Evolutionary conservation across 2,113 vertebrate species (phyloP).

Genomic region (Carlito syrichta): DNA sequence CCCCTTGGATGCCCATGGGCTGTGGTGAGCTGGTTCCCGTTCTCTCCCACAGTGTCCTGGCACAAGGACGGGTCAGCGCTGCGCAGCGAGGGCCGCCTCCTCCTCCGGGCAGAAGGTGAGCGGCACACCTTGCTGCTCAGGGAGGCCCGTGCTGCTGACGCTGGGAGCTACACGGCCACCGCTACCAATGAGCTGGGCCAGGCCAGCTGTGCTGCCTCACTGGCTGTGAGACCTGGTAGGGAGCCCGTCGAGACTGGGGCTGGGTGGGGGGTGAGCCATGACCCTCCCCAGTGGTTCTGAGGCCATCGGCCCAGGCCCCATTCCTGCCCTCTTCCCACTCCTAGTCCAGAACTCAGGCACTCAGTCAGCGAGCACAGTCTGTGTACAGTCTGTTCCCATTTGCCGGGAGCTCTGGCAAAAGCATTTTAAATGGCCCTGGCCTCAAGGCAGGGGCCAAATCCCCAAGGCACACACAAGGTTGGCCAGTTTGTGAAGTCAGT

Average conservation of each 20-base stretch:
- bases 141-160: constrained; percentile 85
- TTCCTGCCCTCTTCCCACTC: not conserved
- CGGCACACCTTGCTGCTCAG: constrained; percentile 91
- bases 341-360: not conserved
- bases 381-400: not conserved
- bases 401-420: not conserved
- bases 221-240: constrained; percentile 90
- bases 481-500: not conserved
- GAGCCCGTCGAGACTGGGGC: not conserved
- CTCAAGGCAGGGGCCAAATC: not conserved
- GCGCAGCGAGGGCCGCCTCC: constrained; percentile 77
- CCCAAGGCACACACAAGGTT: not conserved
- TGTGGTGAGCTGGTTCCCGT: not conserved
- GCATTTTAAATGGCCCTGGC: not conserved
- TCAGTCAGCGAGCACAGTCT: not conserved
- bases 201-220: constrained; percentile 87
- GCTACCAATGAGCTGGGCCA: constrained; percentile 93
- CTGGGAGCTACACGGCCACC: constrained; percentile 89
- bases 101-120: constrained; percentile 93
- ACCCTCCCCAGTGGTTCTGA: not conserved
- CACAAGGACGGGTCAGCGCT: constrained; percentile 85
- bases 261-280: not conserved
- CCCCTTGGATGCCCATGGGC: not conserved
- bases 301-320: not conserved
- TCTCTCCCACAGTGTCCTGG: constrained; percentile 89